Evolutionary conservation across 1,140 invertebrate species (phyloP).

Genomic region (Drosophila rufa): DNA sequence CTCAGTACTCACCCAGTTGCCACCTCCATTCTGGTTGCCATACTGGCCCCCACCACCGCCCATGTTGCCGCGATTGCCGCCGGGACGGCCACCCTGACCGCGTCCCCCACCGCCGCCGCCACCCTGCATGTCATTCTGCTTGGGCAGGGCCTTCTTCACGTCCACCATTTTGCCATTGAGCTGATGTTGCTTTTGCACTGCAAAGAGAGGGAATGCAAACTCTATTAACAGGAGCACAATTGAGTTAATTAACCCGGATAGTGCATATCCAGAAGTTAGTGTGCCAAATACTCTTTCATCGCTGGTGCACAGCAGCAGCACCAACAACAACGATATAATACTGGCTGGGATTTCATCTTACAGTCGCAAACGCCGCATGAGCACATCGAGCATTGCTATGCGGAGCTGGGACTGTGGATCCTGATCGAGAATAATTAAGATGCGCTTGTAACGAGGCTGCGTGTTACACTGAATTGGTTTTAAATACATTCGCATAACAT

Average conservation of each 20-base stretch:
- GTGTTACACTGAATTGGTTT: conserved; percentile 68
- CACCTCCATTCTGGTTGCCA: conserved; percentile 83
- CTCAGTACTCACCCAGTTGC: conserved; percentile 86
- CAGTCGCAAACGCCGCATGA: conserved; percentile 82
- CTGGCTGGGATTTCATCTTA: conserved; percentile 57
- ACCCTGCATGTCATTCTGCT: conserved; percentile 88
- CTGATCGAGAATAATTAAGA: neutral
- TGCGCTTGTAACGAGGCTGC: conserved; percentile 74
- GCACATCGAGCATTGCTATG: conserved; percentile 71
- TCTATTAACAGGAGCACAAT: conserved; percentile 19
- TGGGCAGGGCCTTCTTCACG: conserved; percentile 92
- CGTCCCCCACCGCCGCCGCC: conserved; percentile 65
- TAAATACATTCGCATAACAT: conserved; percentile 78
- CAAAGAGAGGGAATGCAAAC: conserved; percentile 44
- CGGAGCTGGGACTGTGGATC: conserved; percentile 78
- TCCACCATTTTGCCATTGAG: conserved; percentile 91
- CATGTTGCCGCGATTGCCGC: conserved; percentile 70
- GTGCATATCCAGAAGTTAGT: conserved; percentile 1
- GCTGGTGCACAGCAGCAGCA: conserved; percentile 37
- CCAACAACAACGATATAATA: conserved; percentile 80
- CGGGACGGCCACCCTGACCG: conserved; percentile 62
- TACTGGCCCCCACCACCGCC: conserved; percentile 79
- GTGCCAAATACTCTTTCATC: conserved; percentile 79
- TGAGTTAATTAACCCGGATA: neutral
- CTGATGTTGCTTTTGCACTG: conserved; percentile 90